A percentile compares a stretch with the other conserved stretches of the same genome.
Conservation (phyloP, 2,113 vertebrate species). For the Semicossyphus pulcher region DNA sequence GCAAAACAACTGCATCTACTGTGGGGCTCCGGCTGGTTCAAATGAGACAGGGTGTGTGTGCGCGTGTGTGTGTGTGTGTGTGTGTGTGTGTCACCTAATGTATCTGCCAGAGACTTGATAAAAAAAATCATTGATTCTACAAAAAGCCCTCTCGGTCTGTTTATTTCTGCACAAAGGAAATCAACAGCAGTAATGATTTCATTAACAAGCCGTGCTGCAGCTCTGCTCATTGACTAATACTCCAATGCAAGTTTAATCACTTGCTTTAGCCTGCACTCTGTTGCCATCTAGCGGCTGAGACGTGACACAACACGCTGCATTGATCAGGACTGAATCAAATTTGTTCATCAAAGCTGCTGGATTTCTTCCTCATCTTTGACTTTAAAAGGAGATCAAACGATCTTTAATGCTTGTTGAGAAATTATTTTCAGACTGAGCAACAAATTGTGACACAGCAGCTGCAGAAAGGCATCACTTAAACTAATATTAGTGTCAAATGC, state of each 20-base stretch:
- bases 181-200: constrained; percentile 59
- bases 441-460: not conserved
- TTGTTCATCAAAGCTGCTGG: constrained; percentile 1
- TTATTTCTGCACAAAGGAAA: constrained; percentile 44
- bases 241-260: constrained; percentile 62
- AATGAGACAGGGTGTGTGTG: not conserved
- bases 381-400: constrained; percentile 19
- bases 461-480: not conserved
- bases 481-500: not conserved
- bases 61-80: not conserved
- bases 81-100: not conserved
- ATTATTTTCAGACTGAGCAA: not conserved
- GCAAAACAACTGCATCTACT: constrained; percentile 42
- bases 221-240: constrained; percentile 53
- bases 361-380: constrained; percentile 1
- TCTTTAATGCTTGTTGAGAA: not conserved
- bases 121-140: constrained; percentile 33
- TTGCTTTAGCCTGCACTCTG: constrained; percentile 59
- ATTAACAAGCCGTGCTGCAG: constrained; percentile 59
- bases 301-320: constrained; percentile 22
- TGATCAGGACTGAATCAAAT: not conserved
- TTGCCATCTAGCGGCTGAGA: constrained; percentile 73
- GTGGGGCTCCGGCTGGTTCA: not conserved
- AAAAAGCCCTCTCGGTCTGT: constrained; percentile 32
- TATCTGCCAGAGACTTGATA: constrained; percentile 23